Conservation (phyloP, 2,888 invertebrate species). For the Phengaris arion region DNA sequence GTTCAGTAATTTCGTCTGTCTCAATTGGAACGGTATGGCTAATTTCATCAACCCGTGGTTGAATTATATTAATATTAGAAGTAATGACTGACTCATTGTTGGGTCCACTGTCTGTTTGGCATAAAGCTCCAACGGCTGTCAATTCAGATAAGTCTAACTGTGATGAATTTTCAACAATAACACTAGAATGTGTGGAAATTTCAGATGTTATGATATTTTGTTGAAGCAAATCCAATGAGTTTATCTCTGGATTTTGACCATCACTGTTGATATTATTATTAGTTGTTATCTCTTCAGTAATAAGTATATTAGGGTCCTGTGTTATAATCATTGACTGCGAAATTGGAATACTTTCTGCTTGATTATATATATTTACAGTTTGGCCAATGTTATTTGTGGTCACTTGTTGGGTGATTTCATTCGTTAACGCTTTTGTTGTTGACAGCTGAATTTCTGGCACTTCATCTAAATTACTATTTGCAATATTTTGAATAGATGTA, state of each 20-base stretch:
- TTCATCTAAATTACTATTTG: conserved; percentile 32
- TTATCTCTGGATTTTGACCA: conserved; percentile 5
- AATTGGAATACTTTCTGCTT: conserved; percentile 20
- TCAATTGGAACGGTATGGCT: neutral
- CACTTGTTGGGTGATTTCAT: conserved; percentile 28
- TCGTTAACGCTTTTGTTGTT: conserved; percentile 30
- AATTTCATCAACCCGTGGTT: neutral
- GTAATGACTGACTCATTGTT: conserved; percentile 13
- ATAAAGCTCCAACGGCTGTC: conserved; percentile 19
- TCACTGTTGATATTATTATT: conserved; percentile 16
- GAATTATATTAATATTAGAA: conserved; percentile 1
- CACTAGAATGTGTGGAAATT: conserved; percentile 24
- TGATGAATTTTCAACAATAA: conserved; percentile 25
- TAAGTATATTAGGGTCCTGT: neutral
- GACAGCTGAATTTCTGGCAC: conserved; percentile 36
- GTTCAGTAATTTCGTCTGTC: neutral
- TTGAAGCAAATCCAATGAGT: conserved; percentile 19
- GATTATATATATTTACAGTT: conserved; percentile 22
- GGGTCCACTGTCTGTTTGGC: conserved; percentile 5
- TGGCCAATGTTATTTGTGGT: conserved; percentile 8
- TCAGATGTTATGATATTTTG: conserved; percentile 21
- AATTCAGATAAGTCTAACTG: conserved; percentile 7
- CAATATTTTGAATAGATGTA: conserved; percentile 33
- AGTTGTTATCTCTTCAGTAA: conserved; percentile 4
- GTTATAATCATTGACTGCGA: conserved; percentile 19